phyloP scores from a whole-genome alignment of 2,888 invertebrate genomes.

The Zygogramma bicolorata region DNA sequence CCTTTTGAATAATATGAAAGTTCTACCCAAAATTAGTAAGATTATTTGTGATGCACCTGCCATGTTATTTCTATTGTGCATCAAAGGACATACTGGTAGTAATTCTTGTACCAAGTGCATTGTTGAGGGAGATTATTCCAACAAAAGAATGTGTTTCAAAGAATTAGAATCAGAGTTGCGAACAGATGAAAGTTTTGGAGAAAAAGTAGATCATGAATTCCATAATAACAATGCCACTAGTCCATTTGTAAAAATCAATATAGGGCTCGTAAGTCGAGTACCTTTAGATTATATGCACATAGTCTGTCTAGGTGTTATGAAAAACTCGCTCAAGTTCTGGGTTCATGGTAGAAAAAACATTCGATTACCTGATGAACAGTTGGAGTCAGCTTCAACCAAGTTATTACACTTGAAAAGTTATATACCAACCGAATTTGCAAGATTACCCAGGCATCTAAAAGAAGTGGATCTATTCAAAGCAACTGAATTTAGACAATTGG shows the following conservation, averaged over 20 bases:
- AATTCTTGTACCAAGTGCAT: no score
- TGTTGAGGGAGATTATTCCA: no score
- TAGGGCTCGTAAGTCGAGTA: background rate
- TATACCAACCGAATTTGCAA: background rate
- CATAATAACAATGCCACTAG: background rate
- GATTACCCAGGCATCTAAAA: conserved; percentile 23
- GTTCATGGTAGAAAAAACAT: background rate
- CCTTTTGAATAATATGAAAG: no score
- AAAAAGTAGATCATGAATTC: background rate
- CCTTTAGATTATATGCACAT: conserved; percentile 12
- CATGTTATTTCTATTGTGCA: no score
- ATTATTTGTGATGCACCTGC: no score
- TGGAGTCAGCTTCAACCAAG: no score
- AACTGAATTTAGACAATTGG: conserved; percentile 46
- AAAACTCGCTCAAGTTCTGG: background rate
- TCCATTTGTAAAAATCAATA: background rate
- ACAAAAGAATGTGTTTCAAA: background rate
- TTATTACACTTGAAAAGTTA: background rate
- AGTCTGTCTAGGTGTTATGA: conserved; percentile 1
- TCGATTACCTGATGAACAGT: background rate
- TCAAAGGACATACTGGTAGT: no score
- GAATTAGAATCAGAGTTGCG: background rate
- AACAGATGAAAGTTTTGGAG: background rate
- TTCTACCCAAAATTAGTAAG: no score
- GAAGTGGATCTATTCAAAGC: conserved; percentile 47